These are phyloP conservation scores for Capitulum mitella DNA, from an alignment of 2,888 invertebrate genomes.

Conservation along the genomic window DNA sequence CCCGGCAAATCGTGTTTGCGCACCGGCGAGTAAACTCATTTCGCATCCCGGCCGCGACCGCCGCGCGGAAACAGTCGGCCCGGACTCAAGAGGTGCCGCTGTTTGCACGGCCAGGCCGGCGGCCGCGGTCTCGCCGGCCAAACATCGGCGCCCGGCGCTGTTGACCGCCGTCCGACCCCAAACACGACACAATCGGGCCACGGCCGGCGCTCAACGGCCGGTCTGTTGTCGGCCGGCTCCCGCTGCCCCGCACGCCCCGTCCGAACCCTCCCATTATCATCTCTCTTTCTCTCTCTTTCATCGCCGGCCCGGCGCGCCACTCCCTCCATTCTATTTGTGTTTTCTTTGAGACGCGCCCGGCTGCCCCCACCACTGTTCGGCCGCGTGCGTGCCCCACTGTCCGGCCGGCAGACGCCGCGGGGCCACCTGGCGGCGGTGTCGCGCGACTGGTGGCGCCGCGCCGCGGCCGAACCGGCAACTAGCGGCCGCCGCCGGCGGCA, in stretches of 20 bases:
- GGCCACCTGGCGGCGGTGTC: neutral
- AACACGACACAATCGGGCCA: neutral
- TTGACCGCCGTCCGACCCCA: neutral
- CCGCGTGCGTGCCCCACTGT: neutral
- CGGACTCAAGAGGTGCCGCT: neutral
- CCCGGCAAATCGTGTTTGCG: constrained; percentile 6
- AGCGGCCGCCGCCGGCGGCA: neutral
- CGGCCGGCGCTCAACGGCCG: neutral
- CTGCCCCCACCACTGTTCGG: neutral
- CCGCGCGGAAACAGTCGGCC: neutral
- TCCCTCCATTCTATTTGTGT: constrained; percentile 24
- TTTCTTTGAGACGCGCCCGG: constrained; percentile 23
- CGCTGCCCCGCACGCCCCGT: neutral
- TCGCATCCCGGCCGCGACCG: neutral
- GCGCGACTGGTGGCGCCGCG: constrained; percentile 8
- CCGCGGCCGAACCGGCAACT: neutral
- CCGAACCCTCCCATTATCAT: constrained; percentile 1
- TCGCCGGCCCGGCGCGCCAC: neutral
- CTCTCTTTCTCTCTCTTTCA: constrained; percentile 13
- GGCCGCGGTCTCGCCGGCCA: neutral
- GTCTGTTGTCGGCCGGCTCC: neutral
- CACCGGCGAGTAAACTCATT: constrained; percentile 2
- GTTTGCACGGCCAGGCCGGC: neutral
- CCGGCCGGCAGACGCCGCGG: neutral
- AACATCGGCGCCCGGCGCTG: neutral